Conservation (phyloP, 1,140 invertebrate genomes). For the Bombus confusus region DNA sequence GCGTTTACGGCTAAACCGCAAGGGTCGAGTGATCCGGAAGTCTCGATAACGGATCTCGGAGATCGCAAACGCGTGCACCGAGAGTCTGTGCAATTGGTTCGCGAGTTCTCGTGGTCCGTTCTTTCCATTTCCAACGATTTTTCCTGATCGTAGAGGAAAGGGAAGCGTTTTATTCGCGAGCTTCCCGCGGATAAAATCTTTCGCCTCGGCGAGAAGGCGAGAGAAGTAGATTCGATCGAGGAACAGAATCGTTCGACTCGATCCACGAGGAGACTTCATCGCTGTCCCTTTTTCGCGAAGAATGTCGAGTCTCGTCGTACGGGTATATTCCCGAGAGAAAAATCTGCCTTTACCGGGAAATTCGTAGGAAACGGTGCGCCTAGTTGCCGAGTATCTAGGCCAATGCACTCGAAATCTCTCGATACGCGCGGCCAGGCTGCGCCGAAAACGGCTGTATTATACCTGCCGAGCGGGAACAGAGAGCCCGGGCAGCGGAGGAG, state of each 20-base stretch:
- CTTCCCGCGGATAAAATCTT: neutral
- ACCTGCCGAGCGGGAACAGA: neutral
- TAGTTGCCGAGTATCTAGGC: slow-evolving; percentile 46
- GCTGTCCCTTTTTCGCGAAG: neutral
- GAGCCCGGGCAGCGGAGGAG: neutral
- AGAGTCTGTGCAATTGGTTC: neutral
- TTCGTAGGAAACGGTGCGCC: slow-evolving; percentile 15
- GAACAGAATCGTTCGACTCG: neutral
- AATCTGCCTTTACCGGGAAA: slow-evolving; percentile 22
- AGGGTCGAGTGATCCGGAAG: neutral
- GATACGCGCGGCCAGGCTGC: slow-evolving; percentile 42
- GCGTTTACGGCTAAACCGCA: too few species aligned
- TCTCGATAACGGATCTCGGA: neutral
- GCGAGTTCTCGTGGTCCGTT: neutral
- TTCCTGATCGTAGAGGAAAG: too few species aligned
- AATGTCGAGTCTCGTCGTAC: neutral
- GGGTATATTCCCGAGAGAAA: neutral
- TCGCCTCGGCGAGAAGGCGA: neutral
- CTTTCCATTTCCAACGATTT: neutral
- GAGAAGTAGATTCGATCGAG: slow-evolving; percentile 13
- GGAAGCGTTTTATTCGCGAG: neutral
- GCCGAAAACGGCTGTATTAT: slow-evolving; percentile 55
- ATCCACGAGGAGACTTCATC: neutral
- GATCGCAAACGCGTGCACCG: neutral
- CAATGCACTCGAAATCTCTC: slow-evolving; percentile 54